These are phyloP conservation scores for Gobiocypris rarus DNA, from an alignment of 2,113 vertebrate species.

Conservation along the genomic window DNA sequence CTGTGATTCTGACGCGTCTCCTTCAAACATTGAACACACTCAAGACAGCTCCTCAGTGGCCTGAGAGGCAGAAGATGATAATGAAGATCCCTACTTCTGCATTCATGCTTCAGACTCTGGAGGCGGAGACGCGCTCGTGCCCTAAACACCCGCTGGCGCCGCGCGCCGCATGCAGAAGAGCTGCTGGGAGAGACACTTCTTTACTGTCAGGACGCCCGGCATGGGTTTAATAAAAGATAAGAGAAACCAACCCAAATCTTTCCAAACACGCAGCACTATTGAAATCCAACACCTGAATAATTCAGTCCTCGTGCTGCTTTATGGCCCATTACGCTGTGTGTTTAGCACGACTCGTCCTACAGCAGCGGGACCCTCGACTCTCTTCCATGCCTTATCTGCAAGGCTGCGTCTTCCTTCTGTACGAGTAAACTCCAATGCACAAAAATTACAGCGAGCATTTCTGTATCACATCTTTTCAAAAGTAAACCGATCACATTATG, in stretches of 20 bases:
- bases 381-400: neutral
- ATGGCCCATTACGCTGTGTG: constrained; percentile 36
- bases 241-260: constrained; percentile 15
- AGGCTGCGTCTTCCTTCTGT: neutral
- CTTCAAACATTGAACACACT: neutral
- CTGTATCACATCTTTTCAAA: neutral
- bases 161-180: neutral
- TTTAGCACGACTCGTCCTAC: constrained; percentile 13
- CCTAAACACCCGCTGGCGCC: neutral
- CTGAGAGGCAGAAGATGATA: neutral
- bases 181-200: neutral
- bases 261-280: constrained; percentile 44
- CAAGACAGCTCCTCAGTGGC: neutral
- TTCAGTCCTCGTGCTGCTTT: constrained; percentile 35
- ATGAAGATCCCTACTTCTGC: neutral
- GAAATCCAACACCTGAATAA: constrained; percentile 51
- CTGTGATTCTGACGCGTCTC: neutral
- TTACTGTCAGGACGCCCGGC: neutral
- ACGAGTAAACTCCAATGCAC: neutral
- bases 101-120: neutral
- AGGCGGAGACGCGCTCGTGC: neutral
- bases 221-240: constrained; percentile 51
- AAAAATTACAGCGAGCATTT: neutral
- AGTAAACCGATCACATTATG: neutral
- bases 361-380: neutral